Conservation (phyloP, 1,140 invertebrate genomes). For the Pentalonia nigronervosa region DNA sequence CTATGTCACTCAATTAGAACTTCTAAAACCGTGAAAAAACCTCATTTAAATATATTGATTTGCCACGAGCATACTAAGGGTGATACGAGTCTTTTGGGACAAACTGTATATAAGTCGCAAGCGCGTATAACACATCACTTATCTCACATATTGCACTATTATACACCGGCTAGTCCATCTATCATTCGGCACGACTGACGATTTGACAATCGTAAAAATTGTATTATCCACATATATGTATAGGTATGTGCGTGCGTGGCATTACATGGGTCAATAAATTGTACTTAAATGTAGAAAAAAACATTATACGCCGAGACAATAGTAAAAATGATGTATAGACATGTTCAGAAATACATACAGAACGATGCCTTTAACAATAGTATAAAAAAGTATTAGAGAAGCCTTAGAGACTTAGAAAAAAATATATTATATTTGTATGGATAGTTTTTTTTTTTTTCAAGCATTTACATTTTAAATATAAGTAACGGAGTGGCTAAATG, state of each 20-base stretch:
- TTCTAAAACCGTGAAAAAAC: no score
- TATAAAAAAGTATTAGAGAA: no score
- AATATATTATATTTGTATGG: no score
- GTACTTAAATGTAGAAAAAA: neutral
- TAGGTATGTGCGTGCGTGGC: no score
- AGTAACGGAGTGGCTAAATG: no score
- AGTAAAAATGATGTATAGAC: neutral
- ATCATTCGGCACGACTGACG: neutral
- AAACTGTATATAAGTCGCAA: neutral
- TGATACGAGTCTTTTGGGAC: no score
- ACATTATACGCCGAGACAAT: neutral
- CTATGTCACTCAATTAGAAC: no score
- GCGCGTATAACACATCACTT: neutral
- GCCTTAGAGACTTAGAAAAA: no score
- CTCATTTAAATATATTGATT: no score
- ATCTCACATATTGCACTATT: neutral
- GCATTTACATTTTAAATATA: no score
- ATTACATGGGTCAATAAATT: neutral
- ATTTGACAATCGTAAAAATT: constrained; percentile 16
- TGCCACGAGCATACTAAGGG: no score
- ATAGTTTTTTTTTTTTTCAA: no score
- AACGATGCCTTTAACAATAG: neutral
- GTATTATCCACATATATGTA: neutral
- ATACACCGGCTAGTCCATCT: neutral
- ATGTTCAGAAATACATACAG: neutral